Evolutionary conservation across 1,140 invertebrate species (phyloP).

Genomic region (Luehdorfia chinensis): DNA sequence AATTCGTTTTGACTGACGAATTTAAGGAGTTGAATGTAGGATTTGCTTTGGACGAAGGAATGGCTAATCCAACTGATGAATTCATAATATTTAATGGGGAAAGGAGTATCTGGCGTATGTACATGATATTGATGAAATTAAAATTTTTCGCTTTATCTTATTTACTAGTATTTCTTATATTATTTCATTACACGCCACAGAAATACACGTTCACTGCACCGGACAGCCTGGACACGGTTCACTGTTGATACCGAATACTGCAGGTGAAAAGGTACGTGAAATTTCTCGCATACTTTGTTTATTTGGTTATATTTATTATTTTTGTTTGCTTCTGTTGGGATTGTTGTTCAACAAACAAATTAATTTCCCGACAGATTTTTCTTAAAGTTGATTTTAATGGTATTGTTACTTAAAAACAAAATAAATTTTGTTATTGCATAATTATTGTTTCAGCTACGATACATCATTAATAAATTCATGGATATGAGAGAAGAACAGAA

Average conservation of each 20-base stretch:
- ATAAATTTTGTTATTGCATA: slow-evolving; percentile 14
- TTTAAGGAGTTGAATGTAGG: slow-evolving; percentile 92
- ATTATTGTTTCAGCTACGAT: slow-evolving; percentile 82
- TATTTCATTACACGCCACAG: slow-evolving; percentile 46
- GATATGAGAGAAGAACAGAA: slow-evolving; percentile 83
- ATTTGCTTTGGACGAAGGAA: slow-evolving; percentile 94
- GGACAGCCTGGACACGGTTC: slow-evolving; percentile 95
- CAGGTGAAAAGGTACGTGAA: slow-evolving; percentile 57
- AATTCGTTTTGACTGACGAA: slow-evolving; percentile 86
- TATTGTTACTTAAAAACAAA: neutral
- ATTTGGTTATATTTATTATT: neutral
- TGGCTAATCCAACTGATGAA: slow-evolving; percentile 81
- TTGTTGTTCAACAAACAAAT: too few species aligned
- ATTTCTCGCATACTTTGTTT: neutral
- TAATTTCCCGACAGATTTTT: neutral
- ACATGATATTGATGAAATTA: too few species aligned
- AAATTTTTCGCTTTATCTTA: too few species aligned
- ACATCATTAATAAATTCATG: slow-evolving; percentile 88
- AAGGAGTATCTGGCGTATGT: slow-evolving; percentile 81
- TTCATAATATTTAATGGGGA: slow-evolving; percentile 89
- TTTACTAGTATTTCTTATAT: too few species aligned
- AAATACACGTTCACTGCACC: slow-evolving; percentile 82
- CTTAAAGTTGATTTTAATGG: neutral
- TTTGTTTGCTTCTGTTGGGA: neutral
- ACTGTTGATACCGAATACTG: slow-evolving; percentile 71